phyloP scores from a whole-genome alignment of 2,888 invertebrate species.

The Idaea dimidiata region DNA sequence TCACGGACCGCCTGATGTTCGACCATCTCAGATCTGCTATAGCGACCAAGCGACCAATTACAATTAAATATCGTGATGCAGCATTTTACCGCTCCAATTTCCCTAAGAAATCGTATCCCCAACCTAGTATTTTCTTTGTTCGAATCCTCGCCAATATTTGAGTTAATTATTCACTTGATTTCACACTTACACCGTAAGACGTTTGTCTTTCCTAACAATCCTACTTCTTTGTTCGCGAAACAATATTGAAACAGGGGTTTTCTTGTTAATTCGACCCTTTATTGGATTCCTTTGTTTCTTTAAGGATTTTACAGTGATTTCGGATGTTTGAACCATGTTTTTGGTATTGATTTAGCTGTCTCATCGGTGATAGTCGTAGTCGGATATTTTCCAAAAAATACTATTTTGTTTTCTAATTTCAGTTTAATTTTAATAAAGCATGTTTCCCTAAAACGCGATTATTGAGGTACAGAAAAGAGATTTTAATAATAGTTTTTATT shows the following conservation, averaged over 20 bases:
- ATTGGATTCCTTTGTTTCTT: neutral
- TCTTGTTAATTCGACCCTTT: neutral
- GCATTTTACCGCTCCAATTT: slow-evolving; percentile 49
- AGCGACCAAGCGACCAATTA: slow-evolving; percentile 6
- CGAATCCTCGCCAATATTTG: slow-evolving; percentile 56
- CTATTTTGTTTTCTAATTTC: too few species aligned
- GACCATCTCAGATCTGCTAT: too few species aligned
- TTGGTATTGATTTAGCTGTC: neutral
- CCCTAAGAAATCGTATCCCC: slow-evolving; percentile 53
- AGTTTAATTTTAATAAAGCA: too few species aligned
- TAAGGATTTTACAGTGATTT: neutral
- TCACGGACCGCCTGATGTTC: too few species aligned
- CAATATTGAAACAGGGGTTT: neutral
- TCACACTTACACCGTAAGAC: slow-evolving; percentile 52
- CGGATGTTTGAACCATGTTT: neutral
- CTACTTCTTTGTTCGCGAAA: slow-evolving; percentile 27
- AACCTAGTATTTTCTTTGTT: slow-evolving; percentile 67
- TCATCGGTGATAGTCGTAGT: neutral
- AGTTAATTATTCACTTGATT: slow-evolving; percentile 60
- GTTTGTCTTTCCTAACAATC: slow-evolving; percentile 54
- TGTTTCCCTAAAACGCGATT: too few species aligned
- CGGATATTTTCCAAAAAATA: neutral
- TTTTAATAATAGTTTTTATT: too few species aligned
- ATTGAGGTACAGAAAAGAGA: too few species aligned
- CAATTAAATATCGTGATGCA: slow-evolving; percentile 19